phyloP scores from a whole-genome alignment of 2,113 vertebrate genomes.

The Eretmochelys imbricata region DNA sequence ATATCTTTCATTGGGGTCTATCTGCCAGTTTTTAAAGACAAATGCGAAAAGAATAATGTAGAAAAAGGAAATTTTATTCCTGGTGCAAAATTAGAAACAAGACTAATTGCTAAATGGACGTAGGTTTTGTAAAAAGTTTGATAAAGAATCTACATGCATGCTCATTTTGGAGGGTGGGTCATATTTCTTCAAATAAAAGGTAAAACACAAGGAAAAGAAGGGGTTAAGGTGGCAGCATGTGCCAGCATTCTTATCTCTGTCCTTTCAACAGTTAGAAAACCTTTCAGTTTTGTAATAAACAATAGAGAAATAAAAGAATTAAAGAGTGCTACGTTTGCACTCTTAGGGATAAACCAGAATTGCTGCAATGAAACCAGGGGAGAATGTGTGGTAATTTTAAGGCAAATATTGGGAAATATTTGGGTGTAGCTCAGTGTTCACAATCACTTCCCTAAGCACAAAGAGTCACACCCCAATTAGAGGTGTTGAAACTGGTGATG shows the following conservation, averaged over 20 bases:
- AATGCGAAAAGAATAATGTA: neutral
- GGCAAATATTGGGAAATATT: constrained; percentile 1
- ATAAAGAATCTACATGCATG: neutral
- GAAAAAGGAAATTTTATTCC: neutral
- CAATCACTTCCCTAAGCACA: neutral
- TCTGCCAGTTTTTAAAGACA: neutral
- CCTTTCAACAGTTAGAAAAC: neutral
- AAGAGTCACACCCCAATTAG: neutral
- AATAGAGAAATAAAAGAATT: neutral
- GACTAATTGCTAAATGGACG: neutral
- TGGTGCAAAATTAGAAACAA: neutral
- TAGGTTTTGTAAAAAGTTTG: neutral
- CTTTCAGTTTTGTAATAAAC: neutral
- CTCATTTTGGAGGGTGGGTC: neutral
- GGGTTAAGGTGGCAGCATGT: neutral
- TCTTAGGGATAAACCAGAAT: accelerated
- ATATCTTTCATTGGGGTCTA: neutral
- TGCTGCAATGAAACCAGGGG: accelerated
- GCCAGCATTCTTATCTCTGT: neutral
- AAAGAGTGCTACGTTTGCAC: neutral
- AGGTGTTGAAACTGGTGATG: neutral
- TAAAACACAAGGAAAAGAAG: neutral
- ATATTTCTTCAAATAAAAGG: neutral
- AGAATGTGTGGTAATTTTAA: neutral
- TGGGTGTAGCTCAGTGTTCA: neutral